These are phyloP conservation scores for Polypterus senegalus DNA, from an alignment of 2,113 vertebrate species.

Conservation along the genomic window DNA sequence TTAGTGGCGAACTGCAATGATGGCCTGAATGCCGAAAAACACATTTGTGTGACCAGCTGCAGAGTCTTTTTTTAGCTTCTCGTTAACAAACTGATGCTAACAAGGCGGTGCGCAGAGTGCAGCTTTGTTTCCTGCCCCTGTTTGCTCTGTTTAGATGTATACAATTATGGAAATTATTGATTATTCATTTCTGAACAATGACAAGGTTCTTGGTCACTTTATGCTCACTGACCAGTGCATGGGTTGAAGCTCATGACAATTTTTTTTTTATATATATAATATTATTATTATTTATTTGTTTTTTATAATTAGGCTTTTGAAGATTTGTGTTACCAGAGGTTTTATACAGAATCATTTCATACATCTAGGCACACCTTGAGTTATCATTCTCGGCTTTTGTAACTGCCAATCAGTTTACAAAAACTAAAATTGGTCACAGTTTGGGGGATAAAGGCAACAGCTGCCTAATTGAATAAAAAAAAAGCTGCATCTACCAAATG, in stretches of 20 bases:
- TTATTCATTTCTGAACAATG: constrained; percentile 69
- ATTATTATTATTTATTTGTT: too few relatives aligned
- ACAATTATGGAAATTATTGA: constrained; percentile 97
- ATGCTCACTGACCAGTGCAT: constrained; percentile 37
- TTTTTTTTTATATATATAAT: too few relatives aligned
- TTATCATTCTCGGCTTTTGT: neutral
- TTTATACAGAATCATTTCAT: too few relatives aligned
- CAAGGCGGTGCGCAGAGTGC: constrained; percentile 64
- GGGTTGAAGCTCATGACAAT: too few relatives aligned
- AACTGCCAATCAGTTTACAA: neutral
- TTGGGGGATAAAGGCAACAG: neutral
- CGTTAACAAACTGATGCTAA: constrained; percentile 78
- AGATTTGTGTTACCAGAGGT: too few relatives aligned
- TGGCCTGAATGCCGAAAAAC: constrained; percentile 73
- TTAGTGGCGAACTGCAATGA: constrained; percentile 84
- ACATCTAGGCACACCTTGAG: neutral
- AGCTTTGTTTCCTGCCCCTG: constrained; percentile 80
- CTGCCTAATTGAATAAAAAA: neutral
- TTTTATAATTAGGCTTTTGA: too few relatives aligned
- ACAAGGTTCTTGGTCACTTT: constrained; percentile 72
- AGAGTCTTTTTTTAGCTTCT: constrained; percentile 83
- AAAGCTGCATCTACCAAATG: neutral
- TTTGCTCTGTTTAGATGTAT: constrained; percentile 84
- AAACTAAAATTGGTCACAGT: neutral
- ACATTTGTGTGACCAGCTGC: constrained; percentile 92